A percentile compares a stretch with the other conserved stretches of the same genome.
These are phyloP conservation scores for Keiferia lycopersicella DNA, from an alignment of 2,888 invertebrate species.

Conservation along the genomic window DNA sequence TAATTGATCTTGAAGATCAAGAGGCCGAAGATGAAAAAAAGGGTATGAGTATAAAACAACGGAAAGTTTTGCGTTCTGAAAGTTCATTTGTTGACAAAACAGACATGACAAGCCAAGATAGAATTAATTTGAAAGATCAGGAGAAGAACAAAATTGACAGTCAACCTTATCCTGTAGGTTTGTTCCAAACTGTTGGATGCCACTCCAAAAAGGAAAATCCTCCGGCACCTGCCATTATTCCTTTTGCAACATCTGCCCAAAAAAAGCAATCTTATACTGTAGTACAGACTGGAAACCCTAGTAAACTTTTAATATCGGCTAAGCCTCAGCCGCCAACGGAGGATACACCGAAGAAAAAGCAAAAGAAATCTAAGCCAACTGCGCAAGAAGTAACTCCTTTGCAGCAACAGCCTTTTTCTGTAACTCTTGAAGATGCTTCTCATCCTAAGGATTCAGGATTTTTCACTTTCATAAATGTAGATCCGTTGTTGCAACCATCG, in stretches of 20 bases:
- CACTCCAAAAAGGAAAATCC: constrained; percentile 34
- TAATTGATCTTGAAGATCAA: constrained; percentile 2
- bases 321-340: constrained; percentile 51
- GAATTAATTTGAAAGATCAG: not conserved
- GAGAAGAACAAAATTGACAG: constrained; percentile 31
- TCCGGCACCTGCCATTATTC: not conserved
- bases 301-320: constrained; percentile 71
- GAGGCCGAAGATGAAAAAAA: too few relatives aligned
- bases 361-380: constrained; percentile 47
- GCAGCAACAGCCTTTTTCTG: constrained; percentile 49
- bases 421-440: constrained; percentile 52
- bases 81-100: not conserved
- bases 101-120: not conserved
- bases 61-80: constrained; percentile 12
- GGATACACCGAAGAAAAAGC: constrained; percentile 52
- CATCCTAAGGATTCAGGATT: constrained; percentile 57
- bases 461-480: constrained; percentile 74
- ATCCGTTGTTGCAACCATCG: constrained; percentile 67
- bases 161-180: constrained; percentile 70
- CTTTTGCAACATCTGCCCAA: constrained; percentile 57
- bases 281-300: constrained; percentile 71
- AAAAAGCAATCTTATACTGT: constrained; percentile 74
- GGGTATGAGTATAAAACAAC: not conserved
- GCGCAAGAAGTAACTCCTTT: constrained; percentile 28
- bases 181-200: constrained; percentile 62